Conservation (phyloP, 2,797 vertebrate genomes). For the Microctenopoma stevenorrisi region DNA sequence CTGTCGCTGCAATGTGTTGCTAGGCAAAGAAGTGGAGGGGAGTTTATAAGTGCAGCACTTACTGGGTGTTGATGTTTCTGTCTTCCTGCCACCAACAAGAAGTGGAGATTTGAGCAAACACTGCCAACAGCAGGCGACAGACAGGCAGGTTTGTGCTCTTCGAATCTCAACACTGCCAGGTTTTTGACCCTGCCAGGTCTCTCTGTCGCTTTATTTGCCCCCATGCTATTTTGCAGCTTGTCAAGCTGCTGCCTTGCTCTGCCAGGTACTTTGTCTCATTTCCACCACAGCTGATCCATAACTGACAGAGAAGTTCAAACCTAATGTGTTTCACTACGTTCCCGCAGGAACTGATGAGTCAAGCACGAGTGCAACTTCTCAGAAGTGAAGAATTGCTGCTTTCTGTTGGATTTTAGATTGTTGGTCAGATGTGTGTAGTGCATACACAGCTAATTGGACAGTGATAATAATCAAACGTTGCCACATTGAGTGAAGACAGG, state of each 20-base stretch:
- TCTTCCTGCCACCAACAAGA: constrained; percentile 46
- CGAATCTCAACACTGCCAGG: constrained; percentile 35
- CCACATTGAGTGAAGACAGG: too few species aligned
- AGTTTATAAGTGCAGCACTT: constrained; percentile 40
- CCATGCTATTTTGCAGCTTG: constrained; percentile 16
- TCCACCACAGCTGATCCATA: constrained; percentile 20
- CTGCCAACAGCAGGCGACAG: constrained; percentile 33
- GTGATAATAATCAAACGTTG: too few species aligned
- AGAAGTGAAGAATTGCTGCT: not conserved
- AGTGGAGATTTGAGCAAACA: constrained; percentile 62
- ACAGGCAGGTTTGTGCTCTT: constrained; percentile 31
- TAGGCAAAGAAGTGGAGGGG: constrained; percentile 48
- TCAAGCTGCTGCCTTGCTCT: constrained; percentile 20
- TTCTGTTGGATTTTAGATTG: not conserved
- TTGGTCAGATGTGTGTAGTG: too few species aligned
- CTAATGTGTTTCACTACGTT: not conserved
- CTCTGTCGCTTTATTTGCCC: constrained; percentile 19
- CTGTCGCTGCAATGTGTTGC: constrained; percentile 63
- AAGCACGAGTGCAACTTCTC: too few species aligned
- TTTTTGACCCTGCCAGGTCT: constrained; percentile 44
- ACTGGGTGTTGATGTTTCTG: constrained; percentile 61
- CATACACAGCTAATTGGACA: too few species aligned
- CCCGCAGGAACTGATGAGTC: not conserved
- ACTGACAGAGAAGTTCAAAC: constrained; percentile 9
- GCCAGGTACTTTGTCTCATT: constrained; percentile 29